Percentiles rank a stretch among this genome's conserved stretches.
Evolutionary conservation across 2,113 vertebrate genomes (phyloP).

Genomic region (Odocoileus virginianus): DNA sequence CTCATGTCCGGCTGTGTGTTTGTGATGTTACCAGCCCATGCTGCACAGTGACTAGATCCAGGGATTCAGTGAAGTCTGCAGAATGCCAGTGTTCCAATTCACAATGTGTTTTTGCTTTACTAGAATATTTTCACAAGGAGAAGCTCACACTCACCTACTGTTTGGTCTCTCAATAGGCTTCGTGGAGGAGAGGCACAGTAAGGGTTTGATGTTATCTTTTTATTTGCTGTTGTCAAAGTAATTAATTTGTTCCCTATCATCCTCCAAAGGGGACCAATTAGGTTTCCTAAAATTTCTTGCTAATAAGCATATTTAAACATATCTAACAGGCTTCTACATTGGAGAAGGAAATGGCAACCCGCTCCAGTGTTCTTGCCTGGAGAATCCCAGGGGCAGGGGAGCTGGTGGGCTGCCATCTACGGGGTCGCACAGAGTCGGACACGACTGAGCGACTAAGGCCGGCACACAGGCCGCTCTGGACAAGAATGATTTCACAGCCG

Average conservation of each 20-base stretch:
- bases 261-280: background rate
- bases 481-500: background rate
- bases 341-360: too few relatives aligned
- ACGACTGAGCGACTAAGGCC: background rate
- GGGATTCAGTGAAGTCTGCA: background rate
- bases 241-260: background rate
- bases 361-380: too few relatives aligned
- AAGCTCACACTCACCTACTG: background rate
- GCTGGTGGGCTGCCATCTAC: too few relatives aligned
- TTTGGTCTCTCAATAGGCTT: background rate
- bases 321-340: background rate
- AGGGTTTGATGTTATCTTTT: background rate
- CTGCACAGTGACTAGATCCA: fast-evolving
- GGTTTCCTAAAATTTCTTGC: background rate
- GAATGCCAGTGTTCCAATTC: background rate
- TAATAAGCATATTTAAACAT: background rate
- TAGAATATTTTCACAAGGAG: background rate
- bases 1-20: fast-evolving
- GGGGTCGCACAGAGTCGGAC: too few relatives aligned
- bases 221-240: background rate
- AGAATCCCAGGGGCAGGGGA: too few relatives aligned
- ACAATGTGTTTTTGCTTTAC: background rate
- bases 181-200: too few relatives aligned
- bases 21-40: background rate
- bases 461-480: background rate